A percentile compares a stretch with the other conserved stretches of the same genome.
These are phyloP conservation scores for Euleptes europaea DNA, from an alignment of 2,113 vertebrate genomes.

Conservation along the genomic window DNA sequence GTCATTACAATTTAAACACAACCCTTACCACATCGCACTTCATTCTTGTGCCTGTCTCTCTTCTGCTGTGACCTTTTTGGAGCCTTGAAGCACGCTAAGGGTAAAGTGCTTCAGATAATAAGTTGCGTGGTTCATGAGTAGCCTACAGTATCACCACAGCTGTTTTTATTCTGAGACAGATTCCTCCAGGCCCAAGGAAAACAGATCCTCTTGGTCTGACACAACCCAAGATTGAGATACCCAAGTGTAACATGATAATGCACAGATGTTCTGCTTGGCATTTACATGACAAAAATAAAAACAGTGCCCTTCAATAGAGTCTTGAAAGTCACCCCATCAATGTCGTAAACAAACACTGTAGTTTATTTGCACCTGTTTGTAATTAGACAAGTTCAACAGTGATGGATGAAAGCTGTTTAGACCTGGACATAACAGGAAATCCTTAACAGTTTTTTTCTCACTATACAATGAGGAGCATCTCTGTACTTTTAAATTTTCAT, in stretches of 20 bases:
- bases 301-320: neutral
- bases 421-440: neutral
- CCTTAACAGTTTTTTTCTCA: neutral
- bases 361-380: conserved; percentile 16
- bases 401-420: conserved; percentile 3
- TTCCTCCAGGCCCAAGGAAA: conserved; percentile 40
- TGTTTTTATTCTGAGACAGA: neutral
- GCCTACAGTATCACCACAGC: neutral
- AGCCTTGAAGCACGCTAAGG: conserved; percentile 15
- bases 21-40: neutral
- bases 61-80: conserved; percentile 32
- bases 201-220: conserved; percentile 5
- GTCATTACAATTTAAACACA: neutral
- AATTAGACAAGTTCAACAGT: conserved; percentile 10
- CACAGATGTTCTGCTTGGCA: conserved; percentile 22
- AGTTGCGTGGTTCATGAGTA: neutral
- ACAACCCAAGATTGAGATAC: neutral
- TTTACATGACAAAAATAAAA: conserved; percentile 34
- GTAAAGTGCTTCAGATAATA: conserved; percentile 20
- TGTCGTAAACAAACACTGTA: neutral
- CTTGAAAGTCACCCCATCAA: conserved; percentile 7
- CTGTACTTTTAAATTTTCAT: conserved; percentile 14
- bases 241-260: neutral
- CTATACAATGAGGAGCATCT: neutral
- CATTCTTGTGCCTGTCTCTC: conserved; percentile 16